Evolutionary conservation across 2,888 invertebrate species (phyloP).

Genomic region (Sinopyrophorus schimmeli): DNA sequence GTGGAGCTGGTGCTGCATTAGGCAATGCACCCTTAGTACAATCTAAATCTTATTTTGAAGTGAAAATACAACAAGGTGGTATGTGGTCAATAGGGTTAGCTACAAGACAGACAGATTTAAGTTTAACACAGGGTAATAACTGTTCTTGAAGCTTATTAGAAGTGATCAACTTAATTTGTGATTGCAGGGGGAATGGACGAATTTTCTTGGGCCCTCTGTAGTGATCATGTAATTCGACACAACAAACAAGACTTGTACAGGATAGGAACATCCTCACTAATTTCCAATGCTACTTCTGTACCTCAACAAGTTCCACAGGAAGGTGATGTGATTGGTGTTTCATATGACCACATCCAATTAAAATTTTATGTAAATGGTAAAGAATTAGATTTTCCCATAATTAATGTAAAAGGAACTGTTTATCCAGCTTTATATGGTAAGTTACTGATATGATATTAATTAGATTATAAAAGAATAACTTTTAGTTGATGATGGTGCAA

Average conservation of each 20-base stretch:
- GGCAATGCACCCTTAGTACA: constrained; percentile 94
- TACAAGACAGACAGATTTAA: constrained; percentile 83
- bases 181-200: constrained; percentile 76
- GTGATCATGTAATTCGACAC: constrained; percentile 85
- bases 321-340: constrained; percentile 91
- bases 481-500: constrained; percentile 96
- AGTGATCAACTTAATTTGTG: neutral
- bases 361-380: constrained; percentile 94
- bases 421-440: constrained; percentile 93
- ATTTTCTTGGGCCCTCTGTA: constrained; percentile 92
- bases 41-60: constrained; percentile 98
- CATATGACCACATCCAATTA: constrained; percentile 94
- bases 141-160: constrained; percentile 7
- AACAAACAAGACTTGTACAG: constrained; percentile 79
- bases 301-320: constrained; percentile 73
- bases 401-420: constrained; percentile 87
- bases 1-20: constrained; percentile 93
- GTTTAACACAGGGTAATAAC: constrained; percentile 71
- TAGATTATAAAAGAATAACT: constrained; percentile 40
- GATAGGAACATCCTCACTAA: constrained; percentile 51
- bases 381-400: constrained; percentile 79
- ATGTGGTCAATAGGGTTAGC: constrained; percentile 96
- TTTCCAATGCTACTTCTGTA: constrained; percentile 49
- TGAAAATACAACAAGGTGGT: constrained; percentile 95
- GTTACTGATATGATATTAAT: constrained; percentile 34